Evolutionary conservation across 2,113 vertebrate genomes (phyloP), one percentile per base, ranked within the genome.

Genomic region (Rhinolophus sinicus): DNA sequence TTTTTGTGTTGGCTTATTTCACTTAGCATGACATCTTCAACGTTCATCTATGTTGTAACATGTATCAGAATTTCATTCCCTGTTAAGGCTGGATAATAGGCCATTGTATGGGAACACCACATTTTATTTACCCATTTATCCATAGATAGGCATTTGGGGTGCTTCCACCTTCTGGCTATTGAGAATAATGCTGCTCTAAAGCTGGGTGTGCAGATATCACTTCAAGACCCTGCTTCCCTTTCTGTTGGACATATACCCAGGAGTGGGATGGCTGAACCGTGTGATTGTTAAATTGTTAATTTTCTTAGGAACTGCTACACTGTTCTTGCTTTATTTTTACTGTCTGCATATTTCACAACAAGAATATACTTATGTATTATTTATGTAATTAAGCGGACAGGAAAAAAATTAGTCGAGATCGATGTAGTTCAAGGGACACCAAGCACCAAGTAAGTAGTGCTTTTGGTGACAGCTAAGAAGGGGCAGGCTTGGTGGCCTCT

Each of bases 361-460:
- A 64, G 21, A 40, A 65, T 73, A 15, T 44, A 73, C 52, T 88
- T 83, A 28, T 47, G 2, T 35, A 52, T 76, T 54, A 50, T 86
- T 90, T 50, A 87, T 82, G 52, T 72, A 78, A 96, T 58, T 84
- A 92, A 88, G 47, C 56, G 64, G 47, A 87, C 76, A 86, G 70
- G 10, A 38, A 35, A 88, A 86, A 83, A 54, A 72, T 54, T 64
- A 44, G 26, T 65, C 9, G n/a, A 65, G n/a, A 40, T 35, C 67
- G 65, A 58, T 13, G 18, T 12, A 47, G 28, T 77, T 91, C 38
- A 92, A 38, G 80, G 35, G 64, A 75, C 56, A 54, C 38, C 8
- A 14, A 40, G 26, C 0, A 35, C 40, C 30, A n/a, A 64, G 44
- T 58, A 22, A 78, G 73, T 26, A 35, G 35, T 86, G 81, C 21